A percentile compares a stretch with the other conserved stretches of the same genome.
Conservation (phyloP, 2,888 invertebrate species). For the Caenorhabditis sp. region DNA sequence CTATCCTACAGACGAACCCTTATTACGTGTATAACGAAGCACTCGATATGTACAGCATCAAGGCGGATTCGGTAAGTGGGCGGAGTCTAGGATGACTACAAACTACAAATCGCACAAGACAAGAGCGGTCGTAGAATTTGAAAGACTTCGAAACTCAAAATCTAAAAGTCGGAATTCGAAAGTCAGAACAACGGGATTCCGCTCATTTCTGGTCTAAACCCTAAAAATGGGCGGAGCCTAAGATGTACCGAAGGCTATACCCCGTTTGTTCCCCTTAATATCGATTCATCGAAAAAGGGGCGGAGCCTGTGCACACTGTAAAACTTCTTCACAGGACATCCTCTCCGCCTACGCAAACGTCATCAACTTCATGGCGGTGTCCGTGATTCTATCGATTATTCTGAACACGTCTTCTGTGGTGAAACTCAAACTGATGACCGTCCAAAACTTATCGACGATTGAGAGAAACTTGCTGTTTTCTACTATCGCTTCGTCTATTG, state of each 20-base stretch:
- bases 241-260: too few relatives aligned
- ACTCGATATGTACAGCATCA: slow-evolving; percentile 45
- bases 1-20: slow-evolving; percentile 13
- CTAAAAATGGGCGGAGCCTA: too few relatives aligned
- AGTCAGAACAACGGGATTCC: too few relatives aligned
- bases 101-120: too few relatives aligned
- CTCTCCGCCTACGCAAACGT: slow-evolving; percentile 52
- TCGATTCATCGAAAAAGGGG: too few relatives aligned
- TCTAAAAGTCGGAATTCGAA: too few relatives aligned
- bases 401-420: slow-evolving; percentile 26
- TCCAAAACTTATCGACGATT: slow-evolving; percentile 28
- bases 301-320: too few relatives aligned
- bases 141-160: too few relatives aligned
- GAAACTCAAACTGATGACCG: slow-evolving; percentile 31
- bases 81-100: too few relatives aligned
- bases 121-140: too few relatives aligned
- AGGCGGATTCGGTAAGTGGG: slow-evolving; percentile 27
- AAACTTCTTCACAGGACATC: slow-evolving; percentile 38
- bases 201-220: too few relatives aligned
- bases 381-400: slow-evolving; percentile 19
- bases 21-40: slow-evolving; percentile 43
- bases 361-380: slow-evolving; percentile 43
- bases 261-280: too few relatives aligned
- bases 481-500: slow-evolving; percentile 34
- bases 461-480: slow-evolving; percentile 40